phyloP scores from a whole-genome alignment of 2,113 vertebrate genomes.

The Typhlomys cinereus region DNA sequence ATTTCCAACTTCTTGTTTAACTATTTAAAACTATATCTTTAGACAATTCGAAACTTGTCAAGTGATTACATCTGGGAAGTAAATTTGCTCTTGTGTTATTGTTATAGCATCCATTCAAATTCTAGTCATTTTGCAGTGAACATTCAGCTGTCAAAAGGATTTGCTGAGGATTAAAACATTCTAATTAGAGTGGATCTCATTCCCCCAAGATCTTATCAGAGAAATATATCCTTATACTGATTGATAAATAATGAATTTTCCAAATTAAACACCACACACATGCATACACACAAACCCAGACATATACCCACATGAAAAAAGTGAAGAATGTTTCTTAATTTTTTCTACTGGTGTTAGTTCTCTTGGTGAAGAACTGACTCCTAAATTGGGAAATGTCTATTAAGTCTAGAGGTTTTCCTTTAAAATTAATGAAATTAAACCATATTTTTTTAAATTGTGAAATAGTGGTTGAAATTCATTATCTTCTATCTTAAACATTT shows the following conservation, averaged over 20 bases:
- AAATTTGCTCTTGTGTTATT: constrained; percentile 57
- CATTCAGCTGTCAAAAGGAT: constrained; percentile 68
- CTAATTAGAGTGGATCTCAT: constrained; percentile 65
- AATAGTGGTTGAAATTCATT: constrained; percentile 32
- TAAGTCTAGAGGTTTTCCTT: constrained; percentile 34
- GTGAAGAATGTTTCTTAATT: background rate
- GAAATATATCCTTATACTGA: constrained; percentile 48
- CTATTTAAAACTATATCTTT: constrained; percentile 32
- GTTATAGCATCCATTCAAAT: constrained; percentile 58
- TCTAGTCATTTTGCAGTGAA: constrained; percentile 51
- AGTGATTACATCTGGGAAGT: constrained; percentile 48
- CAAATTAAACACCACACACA: no score
- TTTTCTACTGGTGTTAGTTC: background rate
- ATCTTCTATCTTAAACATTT: background rate
- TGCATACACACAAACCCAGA: no score
- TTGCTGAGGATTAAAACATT: constrained; percentile 67
- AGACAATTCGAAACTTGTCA: constrained; percentile 43
- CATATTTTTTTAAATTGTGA: constrained; percentile 36
- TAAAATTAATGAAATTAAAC: constrained; percentile 22
- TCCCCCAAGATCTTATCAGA: constrained; percentile 44
- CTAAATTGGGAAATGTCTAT: constrained; percentile 10
- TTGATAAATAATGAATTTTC: constrained; percentile 19
- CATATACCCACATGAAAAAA: no score
- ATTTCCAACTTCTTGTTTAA: constrained; percentile 43
- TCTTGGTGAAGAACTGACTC: background rate